These are phyloP conservation scores for Spongia lamella DNA, from an alignment of 37 sponge, comb jelly and placozoan species.

Conservation along the genomic window DNA sequence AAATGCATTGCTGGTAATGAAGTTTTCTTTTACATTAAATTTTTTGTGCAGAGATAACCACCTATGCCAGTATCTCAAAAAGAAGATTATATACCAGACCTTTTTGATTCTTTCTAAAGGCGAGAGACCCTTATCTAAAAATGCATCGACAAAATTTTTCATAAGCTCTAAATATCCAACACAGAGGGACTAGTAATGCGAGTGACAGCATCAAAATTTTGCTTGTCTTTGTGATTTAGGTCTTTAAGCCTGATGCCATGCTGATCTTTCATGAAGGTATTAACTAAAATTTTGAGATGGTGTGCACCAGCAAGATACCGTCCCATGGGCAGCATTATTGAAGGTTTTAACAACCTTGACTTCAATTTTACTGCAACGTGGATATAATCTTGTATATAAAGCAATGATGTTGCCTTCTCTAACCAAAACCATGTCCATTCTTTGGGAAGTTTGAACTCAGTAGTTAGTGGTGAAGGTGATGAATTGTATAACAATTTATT, in stretches of 20 bases:
- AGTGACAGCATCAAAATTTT: constrained; percentile 27
- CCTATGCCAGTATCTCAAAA: constrained; percentile 36
- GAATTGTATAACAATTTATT: too few relatives aligned
- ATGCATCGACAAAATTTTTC: constrained; percentile 36
- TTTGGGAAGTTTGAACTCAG: too few relatives aligned
- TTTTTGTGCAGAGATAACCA: constrained; percentile 8
- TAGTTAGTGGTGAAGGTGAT: too few relatives aligned
- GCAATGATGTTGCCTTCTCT: constrained; percentile 6
- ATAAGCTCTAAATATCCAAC: constrained; percentile 21
- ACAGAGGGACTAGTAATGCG: not conserved
- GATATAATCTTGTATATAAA: constrained; percentile 34
- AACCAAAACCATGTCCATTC: constrained; percentile 32
- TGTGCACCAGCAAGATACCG: constrained; percentile 26
- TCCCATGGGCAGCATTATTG: constrained; percentile 12
- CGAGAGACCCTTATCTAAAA: constrained; percentile 16
- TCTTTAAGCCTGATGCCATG: constrained; percentile 26
- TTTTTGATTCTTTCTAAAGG: constrained; percentile 14
- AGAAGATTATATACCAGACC: constrained; percentile 43
- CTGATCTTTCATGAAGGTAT: constrained; percentile 10
- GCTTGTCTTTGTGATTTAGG: constrained; percentile 17
- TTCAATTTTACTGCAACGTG: constrained; percentile 42
- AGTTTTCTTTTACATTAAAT: constrained; percentile 28
- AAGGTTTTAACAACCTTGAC: constrained; percentile 17
- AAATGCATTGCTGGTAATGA: constrained; percentile 38
- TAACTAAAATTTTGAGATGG: not conserved